Conservation (phyloP, 2,797 vertebrate species). For the Eutrigla gurnardus region DNA sequence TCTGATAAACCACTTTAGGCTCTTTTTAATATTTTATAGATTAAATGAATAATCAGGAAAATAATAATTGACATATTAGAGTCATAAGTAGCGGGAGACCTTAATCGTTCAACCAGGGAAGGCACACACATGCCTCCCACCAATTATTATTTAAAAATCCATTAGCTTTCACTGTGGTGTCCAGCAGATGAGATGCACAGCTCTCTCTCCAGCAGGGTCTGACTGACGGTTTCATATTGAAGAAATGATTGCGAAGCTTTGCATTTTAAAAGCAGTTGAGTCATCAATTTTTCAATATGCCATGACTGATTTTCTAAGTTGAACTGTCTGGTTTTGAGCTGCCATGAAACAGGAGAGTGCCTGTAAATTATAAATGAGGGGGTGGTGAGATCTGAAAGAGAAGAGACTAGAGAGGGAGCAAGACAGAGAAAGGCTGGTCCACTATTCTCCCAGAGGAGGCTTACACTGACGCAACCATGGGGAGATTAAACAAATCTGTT, state of each 20-base stretch:
- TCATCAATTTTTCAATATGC: slow-evolving; percentile 78
- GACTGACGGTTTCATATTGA: slow-evolving; percentile 56
- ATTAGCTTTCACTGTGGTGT: slow-evolving; percentile 42
- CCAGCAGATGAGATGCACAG: slow-evolving; percentile 43
- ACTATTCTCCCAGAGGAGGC: slow-evolving; percentile 38
- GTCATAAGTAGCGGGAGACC: not conserved
- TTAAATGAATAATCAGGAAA: not conserved
- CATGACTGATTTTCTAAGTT: slow-evolving; percentile 74
- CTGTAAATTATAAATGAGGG: slow-evolving; percentile 82
- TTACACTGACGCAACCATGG: slow-evolving; percentile 25
- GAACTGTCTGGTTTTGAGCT: slow-evolving; percentile 69
- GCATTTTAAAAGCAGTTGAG: slow-evolving; percentile 72
- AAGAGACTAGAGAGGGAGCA: slow-evolving; percentile 36
- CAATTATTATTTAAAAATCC: slow-evolving; percentile 55
- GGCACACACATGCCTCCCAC: slow-evolving; percentile 5
- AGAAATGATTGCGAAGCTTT: slow-evolving; percentile 66
- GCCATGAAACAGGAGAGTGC: slow-evolving; percentile 79
- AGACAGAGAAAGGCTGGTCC: slow-evolving; percentile 34
- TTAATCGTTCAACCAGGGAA: not conserved
- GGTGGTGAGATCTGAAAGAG: slow-evolving; percentile 62
- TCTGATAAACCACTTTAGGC: not conserved
- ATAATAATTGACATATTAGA: not conserved
- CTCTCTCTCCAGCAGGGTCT: slow-evolving; percentile 28
- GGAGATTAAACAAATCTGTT: slow-evolving; percentile 37
- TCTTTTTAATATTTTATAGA: slow-evolving; percentile 12